Evolutionary conservation across 2,113 vertebrate species (phyloP).

Genomic region (Megaceryle maxima): DNA sequence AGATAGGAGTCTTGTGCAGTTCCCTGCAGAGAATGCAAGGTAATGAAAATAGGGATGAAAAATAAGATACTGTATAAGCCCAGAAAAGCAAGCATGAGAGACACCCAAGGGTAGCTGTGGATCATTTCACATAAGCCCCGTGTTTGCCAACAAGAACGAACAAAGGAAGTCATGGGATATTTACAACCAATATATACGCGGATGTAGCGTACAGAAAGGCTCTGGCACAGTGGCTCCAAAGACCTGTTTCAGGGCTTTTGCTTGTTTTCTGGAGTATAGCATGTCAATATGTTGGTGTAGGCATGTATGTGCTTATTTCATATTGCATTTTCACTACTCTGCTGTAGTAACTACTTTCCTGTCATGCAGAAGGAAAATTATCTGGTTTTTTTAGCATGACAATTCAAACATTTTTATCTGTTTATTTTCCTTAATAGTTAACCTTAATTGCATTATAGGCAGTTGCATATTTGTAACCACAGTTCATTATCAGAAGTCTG

Average conservation of each 20-base stretch:
- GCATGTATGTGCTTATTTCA: neutral
- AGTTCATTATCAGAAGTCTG: neutral
- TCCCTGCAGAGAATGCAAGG: neutral
- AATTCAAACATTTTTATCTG: neutral
- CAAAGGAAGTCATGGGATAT: neutral
- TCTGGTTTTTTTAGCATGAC: neutral
- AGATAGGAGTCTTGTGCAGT: neutral
- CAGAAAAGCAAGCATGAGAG: neutral
- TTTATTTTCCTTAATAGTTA: neutral
- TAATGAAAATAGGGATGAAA: conserved; percentile 34
- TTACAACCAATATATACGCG: neutral
- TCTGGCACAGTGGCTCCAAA: neutral
- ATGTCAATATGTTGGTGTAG: neutral
- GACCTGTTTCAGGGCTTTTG: neutral
- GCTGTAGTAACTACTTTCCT: neutral
- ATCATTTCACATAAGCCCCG: neutral
- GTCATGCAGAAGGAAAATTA: neutral
- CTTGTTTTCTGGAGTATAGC: neutral
- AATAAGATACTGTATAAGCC: neutral
- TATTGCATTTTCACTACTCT: neutral
- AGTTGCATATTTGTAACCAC: neutral
- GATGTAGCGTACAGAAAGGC: neutral
- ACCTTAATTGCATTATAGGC: neutral
- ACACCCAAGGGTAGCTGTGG: neutral
- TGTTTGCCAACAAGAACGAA: neutral